Conservation (phyloP, 2,888 invertebrate genomes). For the Malthinus flaveolus region DNA sequence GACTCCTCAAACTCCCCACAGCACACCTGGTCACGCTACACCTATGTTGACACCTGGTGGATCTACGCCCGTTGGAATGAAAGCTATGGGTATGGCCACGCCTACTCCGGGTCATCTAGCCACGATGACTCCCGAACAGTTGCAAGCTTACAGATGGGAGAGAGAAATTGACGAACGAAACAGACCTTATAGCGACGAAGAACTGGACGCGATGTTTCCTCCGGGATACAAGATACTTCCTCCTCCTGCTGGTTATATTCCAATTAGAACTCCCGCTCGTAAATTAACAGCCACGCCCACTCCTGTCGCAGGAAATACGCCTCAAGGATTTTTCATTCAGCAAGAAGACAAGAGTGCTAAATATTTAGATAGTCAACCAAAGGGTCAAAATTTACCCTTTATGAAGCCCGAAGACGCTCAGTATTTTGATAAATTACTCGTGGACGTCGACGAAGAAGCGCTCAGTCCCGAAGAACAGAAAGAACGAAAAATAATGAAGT, state of each 20-base stretch:
- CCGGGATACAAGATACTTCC: constrained; percentile 96
- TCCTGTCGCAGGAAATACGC: constrained; percentile 84
- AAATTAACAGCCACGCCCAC: constrained; percentile 98
- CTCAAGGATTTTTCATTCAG: constrained; percentile 94
- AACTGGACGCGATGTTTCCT: constrained; percentile 96
- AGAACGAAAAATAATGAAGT: constrained; percentile 98
- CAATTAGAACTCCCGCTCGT: constrained; percentile 85
- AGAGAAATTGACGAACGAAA: constrained; percentile 98
- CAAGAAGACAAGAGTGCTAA: constrained; percentile 84
- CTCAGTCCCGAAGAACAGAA: constrained; percentile 96
- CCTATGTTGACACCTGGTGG: constrained; percentile 78
- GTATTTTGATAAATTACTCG: constrained; percentile 97
- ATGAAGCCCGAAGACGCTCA: constrained; percentile 99
- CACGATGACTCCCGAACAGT: constrained; percentile 98
- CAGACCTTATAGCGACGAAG: constrained; percentile 94
- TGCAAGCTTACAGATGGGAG: constrained; percentile 98
- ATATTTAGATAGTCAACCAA: constrained; percentile 96
- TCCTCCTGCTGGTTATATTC: constrained; percentile 78
- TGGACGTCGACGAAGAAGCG: constrained; percentile 97
- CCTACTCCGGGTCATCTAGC: constrained; percentile 95
- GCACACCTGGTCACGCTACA: constrained; percentile 69
- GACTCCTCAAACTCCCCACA: constrained; percentile 67
- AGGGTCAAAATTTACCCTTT: constrained; percentile 92
- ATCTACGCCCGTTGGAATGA: constrained; percentile 85
- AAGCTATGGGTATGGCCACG: constrained; percentile 98